Evolutionary conservation across 2,113 vertebrate species (phyloP).

Genomic region (Eira barbara): DNA sequence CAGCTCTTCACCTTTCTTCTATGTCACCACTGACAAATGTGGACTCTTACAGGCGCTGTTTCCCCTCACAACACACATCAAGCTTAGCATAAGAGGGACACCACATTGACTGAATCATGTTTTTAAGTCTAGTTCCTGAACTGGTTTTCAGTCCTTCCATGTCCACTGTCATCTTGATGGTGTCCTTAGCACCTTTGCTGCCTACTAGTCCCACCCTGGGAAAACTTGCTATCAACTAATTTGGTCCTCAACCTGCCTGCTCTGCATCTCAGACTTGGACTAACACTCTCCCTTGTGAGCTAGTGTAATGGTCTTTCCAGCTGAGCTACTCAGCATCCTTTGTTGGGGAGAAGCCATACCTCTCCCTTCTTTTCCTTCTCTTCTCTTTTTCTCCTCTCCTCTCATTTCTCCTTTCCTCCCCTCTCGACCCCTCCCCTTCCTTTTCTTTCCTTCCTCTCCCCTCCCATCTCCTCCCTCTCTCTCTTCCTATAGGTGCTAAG

Average conservation of each 20-base stretch:
- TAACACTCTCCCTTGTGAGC: background rate
- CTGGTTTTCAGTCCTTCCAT: background rate
- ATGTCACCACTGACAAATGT: background rate
- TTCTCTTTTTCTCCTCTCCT: background rate
- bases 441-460: background rate
- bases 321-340: background rate
- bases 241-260: background rate
- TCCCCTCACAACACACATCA: background rate
- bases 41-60: background rate
- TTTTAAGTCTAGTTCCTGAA: background rate
- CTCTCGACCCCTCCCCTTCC: accelerated
- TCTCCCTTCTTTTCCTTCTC: background rate
- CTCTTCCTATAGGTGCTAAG: background rate
- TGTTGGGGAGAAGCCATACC: background rate
- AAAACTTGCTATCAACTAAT: background rate
- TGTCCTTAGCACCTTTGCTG: background rate
- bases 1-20: background rate
- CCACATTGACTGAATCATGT: background rate
- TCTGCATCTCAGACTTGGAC: background rate
- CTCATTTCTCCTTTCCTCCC: too few relatives aligned
- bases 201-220: background rate
- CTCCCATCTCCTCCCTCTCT: background rate
- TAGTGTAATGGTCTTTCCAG: background rate
- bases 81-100: background rate
- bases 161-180: background rate